These are phyloP conservation scores for Pterocles burchelli DNA, from an alignment of 2,113 vertebrate species.

Conservation along the genomic window DNA sequence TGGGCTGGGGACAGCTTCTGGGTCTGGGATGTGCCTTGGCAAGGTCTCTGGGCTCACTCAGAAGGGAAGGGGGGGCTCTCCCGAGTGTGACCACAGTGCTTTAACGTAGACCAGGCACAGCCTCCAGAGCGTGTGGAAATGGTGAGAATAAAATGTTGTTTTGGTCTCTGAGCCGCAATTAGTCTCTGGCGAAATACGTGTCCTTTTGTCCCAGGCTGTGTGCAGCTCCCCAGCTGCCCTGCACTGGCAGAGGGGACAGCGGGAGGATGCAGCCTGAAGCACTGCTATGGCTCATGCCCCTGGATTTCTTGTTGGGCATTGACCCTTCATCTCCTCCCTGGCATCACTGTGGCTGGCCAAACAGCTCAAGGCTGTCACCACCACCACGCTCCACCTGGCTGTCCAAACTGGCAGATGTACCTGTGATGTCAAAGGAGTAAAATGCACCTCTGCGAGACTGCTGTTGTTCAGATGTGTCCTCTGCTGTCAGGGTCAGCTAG, in stretches of 20 bases:
- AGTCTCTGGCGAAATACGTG: background rate
- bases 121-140: background rate
- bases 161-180: background rate
- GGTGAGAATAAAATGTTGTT: background rate
- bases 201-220: background rate
- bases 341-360: background rate
- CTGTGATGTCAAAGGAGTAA: background rate
- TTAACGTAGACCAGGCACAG: background rate
- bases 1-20: background rate
- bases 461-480: background rate
- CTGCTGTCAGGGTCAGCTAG: background rate
- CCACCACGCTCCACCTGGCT: fast-evolving
- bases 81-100: background rate
- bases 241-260: background rate
- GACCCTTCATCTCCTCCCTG: background rate
- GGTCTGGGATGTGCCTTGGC: background rate
- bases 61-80: background rate
- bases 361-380: background rate
- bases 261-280: background rate
- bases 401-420: background rate
- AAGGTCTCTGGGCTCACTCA: background rate
- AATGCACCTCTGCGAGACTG: background rate
- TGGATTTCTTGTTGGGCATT: background rate
- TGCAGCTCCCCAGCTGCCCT: background rate
- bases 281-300: background rate